A percentile compares a stretch with the other conserved stretches of the same genome.
Evolutionary conservation across 1,140 invertebrate species (phyloP).

Genomic region (Ceratina australensis): DNA sequence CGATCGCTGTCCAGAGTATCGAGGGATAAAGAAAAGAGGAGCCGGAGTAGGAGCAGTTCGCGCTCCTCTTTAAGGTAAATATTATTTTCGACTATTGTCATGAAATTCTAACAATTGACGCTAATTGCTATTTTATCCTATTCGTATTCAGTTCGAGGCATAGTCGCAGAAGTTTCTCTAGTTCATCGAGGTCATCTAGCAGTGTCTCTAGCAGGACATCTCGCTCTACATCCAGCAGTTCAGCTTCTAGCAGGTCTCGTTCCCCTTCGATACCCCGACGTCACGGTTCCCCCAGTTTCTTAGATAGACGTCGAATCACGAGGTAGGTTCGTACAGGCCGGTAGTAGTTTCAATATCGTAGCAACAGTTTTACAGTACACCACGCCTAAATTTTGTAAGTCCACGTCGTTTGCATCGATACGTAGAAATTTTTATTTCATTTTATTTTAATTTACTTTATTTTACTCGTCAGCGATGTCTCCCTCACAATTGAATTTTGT

Average conservation of each 20-base stretch:
- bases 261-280: conserved; percentile 93
- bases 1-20: conserved; percentile 70
- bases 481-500: background rate
- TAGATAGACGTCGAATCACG: conserved; percentile 93
- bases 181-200: conserved; percentile 73
- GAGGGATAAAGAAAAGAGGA: conserved; percentile 69
- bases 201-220: conserved; percentile 69
- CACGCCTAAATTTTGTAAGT: conserved; percentile 51
- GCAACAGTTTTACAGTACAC: conserved; percentile 53
- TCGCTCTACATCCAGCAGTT: conserved; percentile 68
- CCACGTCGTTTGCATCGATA: conserved; percentile 42
- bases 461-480: background rate
- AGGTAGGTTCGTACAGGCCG: conserved; percentile 83
- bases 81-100: too few relatives aligned
- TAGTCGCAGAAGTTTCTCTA: conserved; percentile 74
- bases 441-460: conserved; percentile 51
- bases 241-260: conserved; percentile 82
- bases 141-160: conserved; percentile 63
- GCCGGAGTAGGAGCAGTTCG: conserved; percentile 71
- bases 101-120: background rate
- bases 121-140: background rate
- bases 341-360: conserved; percentile 46
- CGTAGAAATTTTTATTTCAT: conserved; percentile 46
- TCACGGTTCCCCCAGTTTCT: conserved; percentile 93
- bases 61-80: conserved; percentile 72